Evolutionary conservation across 2,888 invertebrate genomes (phyloP).

Genomic region (Congeria kusceri): DNA sequence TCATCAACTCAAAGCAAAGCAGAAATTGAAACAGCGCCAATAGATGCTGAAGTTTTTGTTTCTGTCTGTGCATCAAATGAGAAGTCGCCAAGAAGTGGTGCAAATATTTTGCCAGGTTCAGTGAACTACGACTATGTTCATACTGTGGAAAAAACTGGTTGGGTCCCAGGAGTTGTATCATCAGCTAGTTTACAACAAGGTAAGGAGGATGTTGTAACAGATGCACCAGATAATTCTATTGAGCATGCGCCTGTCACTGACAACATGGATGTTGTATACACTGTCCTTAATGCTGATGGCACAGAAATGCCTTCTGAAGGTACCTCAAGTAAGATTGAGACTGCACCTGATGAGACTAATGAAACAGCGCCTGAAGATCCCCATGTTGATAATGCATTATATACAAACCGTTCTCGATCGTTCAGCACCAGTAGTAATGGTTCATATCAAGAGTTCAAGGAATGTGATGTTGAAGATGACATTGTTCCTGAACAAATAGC

Average conservation of each 20-base stretch:
- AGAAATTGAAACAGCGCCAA: slow-evolving; percentile 52
- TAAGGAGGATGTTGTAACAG: slow-evolving; percentile 57
- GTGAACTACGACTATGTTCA: slow-evolving; percentile 51
- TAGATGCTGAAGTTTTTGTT: slow-evolving; percentile 69
- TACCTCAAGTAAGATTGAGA: slow-evolving; percentile 9
- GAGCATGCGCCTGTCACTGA: slow-evolving; percentile 1
- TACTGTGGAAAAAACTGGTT: slow-evolving; percentile 29
- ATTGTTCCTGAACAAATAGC: slow-evolving; percentile 49
- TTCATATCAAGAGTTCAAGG: slow-evolving; percentile 57
- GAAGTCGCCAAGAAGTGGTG: slow-evolving; percentile 30
- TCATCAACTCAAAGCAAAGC: not conserved
- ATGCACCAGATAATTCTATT: slow-evolving; percentile 24
- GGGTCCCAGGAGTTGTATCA: slow-evolving; percentile 48
- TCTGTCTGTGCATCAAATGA: slow-evolving; percentile 57
- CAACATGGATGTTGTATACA: not conserved
- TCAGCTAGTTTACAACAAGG: slow-evolving; percentile 50
- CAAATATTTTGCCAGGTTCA: slow-evolving; percentile 55
- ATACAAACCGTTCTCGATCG: slow-evolving; percentile 35
- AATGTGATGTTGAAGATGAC: slow-evolving; percentile 63
- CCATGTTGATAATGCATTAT: slow-evolving; percentile 24
- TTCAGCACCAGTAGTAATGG: slow-evolving; percentile 55
- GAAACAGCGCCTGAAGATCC: slow-evolving; percentile 6
- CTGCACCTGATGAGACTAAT: slow-evolving; percentile 10
- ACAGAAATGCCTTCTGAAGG: not conserved
- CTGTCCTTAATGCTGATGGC: not conserved